Conservation (phyloP, 2,113 vertebrate species). For the Mohoua ochrocephala region DNA sequence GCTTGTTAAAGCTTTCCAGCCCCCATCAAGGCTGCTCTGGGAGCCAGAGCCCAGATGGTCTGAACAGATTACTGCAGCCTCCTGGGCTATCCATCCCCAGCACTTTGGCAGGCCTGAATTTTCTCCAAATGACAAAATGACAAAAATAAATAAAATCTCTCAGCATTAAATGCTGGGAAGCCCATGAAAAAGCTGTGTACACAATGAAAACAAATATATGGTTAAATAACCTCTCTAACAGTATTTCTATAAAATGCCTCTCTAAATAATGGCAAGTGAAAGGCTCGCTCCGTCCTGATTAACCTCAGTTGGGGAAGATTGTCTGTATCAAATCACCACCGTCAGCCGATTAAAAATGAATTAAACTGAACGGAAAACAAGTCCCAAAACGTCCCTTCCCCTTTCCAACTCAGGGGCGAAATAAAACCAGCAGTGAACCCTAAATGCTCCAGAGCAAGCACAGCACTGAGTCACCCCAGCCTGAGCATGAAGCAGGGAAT, state of each 20-base stretch:
- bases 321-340: conserved; percentile 69
- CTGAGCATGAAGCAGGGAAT: neutral
- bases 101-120: conserved; percentile 33
- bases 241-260: conserved; percentile 69
- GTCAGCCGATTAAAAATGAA: conserved; percentile 75
- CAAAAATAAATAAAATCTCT: conserved; percentile 58
- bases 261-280: conserved; percentile 70
- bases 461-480: neutral
- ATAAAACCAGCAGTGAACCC: neutral
- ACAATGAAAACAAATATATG: conserved; percentile 72
- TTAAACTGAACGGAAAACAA: conserved; percentile 62
- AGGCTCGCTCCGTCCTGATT: conserved; percentile 67
- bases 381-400: neutral
- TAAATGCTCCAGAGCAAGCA: neutral
- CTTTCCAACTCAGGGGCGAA: neutral
- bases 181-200: conserved; percentile 57
- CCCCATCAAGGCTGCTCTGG: neutral
- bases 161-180: conserved; percentile 12
- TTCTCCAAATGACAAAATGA: conserved; percentile 30
- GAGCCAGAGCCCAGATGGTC: conserved; percentile 31
- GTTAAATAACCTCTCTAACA: conserved; percentile 72
- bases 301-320: conserved; percentile 67
- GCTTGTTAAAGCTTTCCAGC: neutral
- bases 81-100: neutral
- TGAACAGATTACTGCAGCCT: conserved; percentile 44